Evolutionary conservation across 1,140 invertebrate genomes (phyloP).

Genomic region (Aricia agestis): DNA sequence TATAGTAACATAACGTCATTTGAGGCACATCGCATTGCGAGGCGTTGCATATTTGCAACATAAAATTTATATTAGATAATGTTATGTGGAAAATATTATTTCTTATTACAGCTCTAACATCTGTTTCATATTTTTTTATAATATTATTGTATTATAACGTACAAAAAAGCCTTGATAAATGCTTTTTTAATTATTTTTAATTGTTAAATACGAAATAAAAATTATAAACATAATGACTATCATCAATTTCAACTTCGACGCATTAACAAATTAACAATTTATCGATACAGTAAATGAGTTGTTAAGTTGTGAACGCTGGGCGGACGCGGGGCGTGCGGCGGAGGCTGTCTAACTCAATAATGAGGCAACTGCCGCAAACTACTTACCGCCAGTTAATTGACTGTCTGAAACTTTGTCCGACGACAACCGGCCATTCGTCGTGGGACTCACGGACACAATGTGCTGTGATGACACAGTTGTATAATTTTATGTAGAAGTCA

Average conservation of each 20-base stretch:
- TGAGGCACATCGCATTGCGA: too few relatives aligned
- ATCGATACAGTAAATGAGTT: not conserved
- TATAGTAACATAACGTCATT: too few relatives aligned
- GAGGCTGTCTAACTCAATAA: not conserved
- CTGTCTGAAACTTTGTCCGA: not conserved
- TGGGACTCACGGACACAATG: not conserved
- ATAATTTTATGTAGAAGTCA: not conserved
- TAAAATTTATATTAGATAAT: too few relatives aligned
- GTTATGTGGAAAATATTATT: too few relatives aligned
- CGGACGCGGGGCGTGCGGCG: too few relatives aligned
- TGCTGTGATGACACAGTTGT: not conserved
- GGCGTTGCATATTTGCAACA: too few relatives aligned
- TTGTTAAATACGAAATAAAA: too few relatives aligned
- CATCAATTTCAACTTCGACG: not conserved
- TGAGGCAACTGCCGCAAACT: not conserved
- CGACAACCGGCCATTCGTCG: not conserved
- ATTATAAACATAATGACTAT: not conserved
- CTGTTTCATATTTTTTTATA: too few relatives aligned
- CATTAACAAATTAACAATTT: not conserved
- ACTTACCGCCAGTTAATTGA: not conserved
- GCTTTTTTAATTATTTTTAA: too few relatives aligned
- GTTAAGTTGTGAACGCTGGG: not conserved
- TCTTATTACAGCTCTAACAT: too few relatives aligned
- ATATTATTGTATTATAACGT: too few relatives aligned
- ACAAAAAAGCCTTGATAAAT: too few relatives aligned